phyloP scores from a whole-genome alignment of 2,113 vertebrate species.

The Indicator indicator region DNA sequence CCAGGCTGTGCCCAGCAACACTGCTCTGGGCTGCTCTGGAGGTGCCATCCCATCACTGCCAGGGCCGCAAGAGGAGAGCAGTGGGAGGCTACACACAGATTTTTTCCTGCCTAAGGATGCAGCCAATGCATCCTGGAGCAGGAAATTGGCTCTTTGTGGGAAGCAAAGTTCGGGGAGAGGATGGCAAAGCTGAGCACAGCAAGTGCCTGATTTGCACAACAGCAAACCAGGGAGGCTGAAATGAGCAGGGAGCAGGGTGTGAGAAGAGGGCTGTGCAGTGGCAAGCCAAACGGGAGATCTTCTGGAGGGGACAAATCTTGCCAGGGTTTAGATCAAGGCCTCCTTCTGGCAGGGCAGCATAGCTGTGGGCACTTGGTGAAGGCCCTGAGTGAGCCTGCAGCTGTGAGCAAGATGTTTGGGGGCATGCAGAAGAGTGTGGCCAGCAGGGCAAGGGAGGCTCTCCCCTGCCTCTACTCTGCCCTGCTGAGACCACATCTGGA shows the following conservation, averaged over 20 bases:
- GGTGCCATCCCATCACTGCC: background rate
- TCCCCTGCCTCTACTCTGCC: no score
- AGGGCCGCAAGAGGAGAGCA: background rate
- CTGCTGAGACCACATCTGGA: no score
- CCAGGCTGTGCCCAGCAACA: background rate
- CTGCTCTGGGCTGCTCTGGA: background rate
- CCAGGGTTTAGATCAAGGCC: background rate
- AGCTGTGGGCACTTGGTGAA: background rate
- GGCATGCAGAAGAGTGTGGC: no score
- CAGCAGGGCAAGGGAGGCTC: no score
- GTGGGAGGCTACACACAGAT: accelerated
- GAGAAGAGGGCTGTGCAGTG: background rate
- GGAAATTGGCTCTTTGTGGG: background rate
- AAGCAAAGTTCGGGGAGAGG: background rate
- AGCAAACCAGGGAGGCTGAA: background rate
- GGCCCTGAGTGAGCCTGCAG: background rate
- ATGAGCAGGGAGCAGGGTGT: background rate
- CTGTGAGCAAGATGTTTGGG: background rate
- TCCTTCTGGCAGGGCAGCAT: background rate
- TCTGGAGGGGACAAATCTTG: background rate
- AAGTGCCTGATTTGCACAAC: background rate
- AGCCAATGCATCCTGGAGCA: accelerated
- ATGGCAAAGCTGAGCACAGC: background rate
- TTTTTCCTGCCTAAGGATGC: background rate
- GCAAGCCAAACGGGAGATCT: background rate